Percentiles rank a stretch among this genome's conserved stretches.
Conservation (phyloP, 2,113 vertebrate genomes). For the Antennarius striatus region DNA sequence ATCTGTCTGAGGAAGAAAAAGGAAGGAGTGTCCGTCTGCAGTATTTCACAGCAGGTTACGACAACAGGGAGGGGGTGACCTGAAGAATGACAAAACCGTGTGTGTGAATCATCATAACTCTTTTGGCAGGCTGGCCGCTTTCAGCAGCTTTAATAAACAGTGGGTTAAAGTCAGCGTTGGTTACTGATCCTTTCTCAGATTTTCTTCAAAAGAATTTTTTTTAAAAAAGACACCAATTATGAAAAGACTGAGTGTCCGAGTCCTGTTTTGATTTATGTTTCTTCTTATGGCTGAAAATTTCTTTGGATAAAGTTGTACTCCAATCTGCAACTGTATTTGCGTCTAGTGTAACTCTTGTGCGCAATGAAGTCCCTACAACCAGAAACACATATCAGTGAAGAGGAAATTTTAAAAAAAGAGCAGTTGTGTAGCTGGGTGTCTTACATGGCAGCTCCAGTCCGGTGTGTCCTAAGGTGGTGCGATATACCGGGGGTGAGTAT, state of each 20-base stretch:
- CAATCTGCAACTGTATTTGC: not conserved
- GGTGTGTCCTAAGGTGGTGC: constrained; percentile 86
- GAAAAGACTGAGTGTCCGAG: not conserved
- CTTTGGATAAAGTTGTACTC: not conserved
- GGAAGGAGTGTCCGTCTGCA: no score
- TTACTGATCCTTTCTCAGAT: no score
- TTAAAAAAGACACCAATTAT: no score
- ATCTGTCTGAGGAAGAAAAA: no score
- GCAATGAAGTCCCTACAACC: not conserved
- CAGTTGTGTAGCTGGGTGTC: constrained; percentile 31
- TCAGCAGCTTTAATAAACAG: not conserved
- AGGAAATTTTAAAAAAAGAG: no score
- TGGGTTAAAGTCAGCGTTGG: no score
- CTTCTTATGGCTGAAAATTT: not conserved
- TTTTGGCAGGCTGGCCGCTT: constrained; percentile 2
- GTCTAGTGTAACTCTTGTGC: no score
- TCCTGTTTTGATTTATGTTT: not conserved
- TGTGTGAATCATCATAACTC: not conserved
- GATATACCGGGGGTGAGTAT: constrained; percentile 89
- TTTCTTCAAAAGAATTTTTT: no score
- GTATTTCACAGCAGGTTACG: no score
- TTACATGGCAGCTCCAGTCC: constrained; percentile 94
- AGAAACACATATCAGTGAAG: no score
- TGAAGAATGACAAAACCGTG: not conserved
- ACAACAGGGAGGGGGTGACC: no score